Percentiles rank a stretch among this genome's conserved stretches.
Evolutionary conservation across 2,113 vertebrate genomes (phyloP).

Genomic region (Crotalus tigris): DNA sequence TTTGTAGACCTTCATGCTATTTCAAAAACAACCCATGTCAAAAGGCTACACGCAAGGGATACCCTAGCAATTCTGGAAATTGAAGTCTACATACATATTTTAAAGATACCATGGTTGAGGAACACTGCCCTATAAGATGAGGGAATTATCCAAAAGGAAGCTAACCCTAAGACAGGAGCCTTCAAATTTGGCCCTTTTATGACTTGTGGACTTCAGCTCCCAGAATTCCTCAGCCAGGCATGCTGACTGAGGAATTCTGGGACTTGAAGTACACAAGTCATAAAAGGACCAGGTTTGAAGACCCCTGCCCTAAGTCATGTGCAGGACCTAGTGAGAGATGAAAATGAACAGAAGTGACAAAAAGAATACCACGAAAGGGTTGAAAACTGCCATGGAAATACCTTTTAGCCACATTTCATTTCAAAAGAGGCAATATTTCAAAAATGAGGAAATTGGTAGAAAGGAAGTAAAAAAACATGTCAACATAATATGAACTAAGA

Average conservation of each 20-base stretch:
- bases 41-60: not conserved
- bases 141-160: not conserved
- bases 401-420: not conserved
- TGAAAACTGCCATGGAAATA: not conserved
- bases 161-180: not conserved
- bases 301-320: not conserved
- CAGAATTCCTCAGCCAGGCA: no score
- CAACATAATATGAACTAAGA: not conserved
- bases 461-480: not conserved
- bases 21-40: not conserved
- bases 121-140: not conserved
- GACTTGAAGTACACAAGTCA: no score
- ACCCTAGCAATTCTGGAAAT: not conserved
- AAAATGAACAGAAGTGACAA: not conserved
- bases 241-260: no score
- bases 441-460: not conserved
- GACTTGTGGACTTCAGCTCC: no score
- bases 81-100: not conserved
- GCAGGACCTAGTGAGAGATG: not conserved
- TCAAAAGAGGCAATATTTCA: not conserved
- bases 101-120: not conserved
- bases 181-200: no score
- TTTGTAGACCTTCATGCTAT: not conserved
- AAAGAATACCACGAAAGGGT: not conserved
- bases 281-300: no score